phyloP scores from a whole-genome alignment of 2,113 vertebrate species.

The Indicator maculatus region DNA sequence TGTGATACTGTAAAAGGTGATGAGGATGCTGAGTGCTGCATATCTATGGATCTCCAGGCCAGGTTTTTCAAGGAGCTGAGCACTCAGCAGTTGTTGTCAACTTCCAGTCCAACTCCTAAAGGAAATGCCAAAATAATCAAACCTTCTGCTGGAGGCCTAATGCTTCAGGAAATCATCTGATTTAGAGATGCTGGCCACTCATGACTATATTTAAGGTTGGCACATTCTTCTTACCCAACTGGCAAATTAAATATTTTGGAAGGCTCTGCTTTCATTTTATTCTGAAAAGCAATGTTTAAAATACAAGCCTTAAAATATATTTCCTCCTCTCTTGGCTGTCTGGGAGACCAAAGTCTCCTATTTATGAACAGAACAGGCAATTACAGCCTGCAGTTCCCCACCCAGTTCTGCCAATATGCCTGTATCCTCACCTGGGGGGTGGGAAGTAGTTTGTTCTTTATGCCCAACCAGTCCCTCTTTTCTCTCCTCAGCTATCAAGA shows the following conservation, averaged over 20 bases:
- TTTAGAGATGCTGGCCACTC: not conserved
- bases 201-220: not conserved
- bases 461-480: not conserved
- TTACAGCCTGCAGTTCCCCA: not conserved
- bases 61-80: slow-evolving; percentile 39
- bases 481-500: not conserved
- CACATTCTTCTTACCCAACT: not conserved
- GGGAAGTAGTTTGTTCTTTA: slow-evolving; percentile 4
- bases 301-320: not conserved
- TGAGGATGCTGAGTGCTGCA: not conserved
- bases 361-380: not conserved
- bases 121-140: slow-evolving; percentile 55
- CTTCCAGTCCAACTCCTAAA: slow-evolving; percentile 15
- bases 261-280: not conserved
- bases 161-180: slow-evolving; percentile 42
- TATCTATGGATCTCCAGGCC: not conserved
- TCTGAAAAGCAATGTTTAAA: not conserved
- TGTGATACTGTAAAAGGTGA: not conserved
- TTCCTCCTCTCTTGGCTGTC: slow-evolving; percentile 9
- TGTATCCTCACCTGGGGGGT: not conserved
- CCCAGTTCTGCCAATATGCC: not conserved
- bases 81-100: not conserved
- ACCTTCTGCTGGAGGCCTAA: slow-evolving; percentile 29
- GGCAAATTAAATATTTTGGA: not conserved
- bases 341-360: not conserved